Evolutionary conservation across 37 sponge, comb jelly and placozoan genomes (phyloP).

Genomic region (Ianthella basta): DNA sequence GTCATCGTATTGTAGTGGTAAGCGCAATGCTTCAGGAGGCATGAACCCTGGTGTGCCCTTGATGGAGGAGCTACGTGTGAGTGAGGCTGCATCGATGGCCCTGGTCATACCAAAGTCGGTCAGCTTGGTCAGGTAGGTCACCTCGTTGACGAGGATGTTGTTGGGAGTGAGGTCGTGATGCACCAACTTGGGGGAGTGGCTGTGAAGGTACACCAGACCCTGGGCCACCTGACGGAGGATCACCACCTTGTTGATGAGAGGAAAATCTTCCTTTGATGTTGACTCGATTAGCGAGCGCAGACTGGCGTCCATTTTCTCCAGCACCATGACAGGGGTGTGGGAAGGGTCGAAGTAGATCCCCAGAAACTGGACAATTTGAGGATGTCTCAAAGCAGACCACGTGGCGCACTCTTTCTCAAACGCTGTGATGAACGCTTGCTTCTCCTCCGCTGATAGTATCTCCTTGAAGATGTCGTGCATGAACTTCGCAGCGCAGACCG

Average conservation of each 20-base stretch:
- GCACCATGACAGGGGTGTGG: not conserved
- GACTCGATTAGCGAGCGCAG: not conserved
- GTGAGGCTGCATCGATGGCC: not conserved
- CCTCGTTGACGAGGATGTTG: not conserved
- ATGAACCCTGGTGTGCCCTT: not conserved
- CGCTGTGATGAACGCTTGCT: not conserved
- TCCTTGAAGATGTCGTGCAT: not conserved
- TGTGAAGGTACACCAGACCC: not conserved
- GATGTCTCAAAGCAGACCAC: not conserved
- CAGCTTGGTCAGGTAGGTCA: not conserved
- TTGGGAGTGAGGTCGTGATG: not conserved
- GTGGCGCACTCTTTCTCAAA: not conserved
- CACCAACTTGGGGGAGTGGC: not conserved
- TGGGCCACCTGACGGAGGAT: not conserved
- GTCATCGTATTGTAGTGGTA: not conserved
- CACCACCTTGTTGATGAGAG: not conserved
- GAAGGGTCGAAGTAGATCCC: not conserved
- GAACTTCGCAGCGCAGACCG: not conserved
- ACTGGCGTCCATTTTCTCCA: slow-evolving; percentile 1
- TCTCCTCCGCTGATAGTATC: not conserved
- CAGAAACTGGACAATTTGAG: not conserved
- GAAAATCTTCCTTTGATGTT: not conserved
- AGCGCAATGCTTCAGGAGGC: not conserved
- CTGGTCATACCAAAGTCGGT: slow-evolving; percentile 11
- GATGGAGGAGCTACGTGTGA: not conserved